These are phyloP conservation scores for Taphrorychus bicolor DNA, from an alignment of 2,888 invertebrate species.

Conservation along the genomic window DNA sequence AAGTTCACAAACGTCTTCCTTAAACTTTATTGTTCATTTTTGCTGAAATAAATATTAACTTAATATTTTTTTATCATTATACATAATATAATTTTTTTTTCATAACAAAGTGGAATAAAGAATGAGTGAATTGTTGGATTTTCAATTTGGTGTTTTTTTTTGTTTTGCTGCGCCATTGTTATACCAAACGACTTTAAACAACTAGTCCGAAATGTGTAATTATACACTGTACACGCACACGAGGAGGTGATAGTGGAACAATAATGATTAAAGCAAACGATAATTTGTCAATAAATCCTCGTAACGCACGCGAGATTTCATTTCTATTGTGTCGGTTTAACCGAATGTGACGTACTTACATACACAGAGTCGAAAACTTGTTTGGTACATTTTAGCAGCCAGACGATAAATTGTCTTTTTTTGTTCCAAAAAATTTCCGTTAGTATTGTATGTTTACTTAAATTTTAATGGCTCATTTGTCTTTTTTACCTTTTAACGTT, in stretches of 20 bases:
- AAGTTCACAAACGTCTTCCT: slow-evolving; percentile 33
- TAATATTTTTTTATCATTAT: too few species aligned
- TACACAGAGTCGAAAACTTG: background rate
- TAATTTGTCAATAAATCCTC: slow-evolving; percentile 30
- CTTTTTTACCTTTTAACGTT: too few species aligned
- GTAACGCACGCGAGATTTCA: slow-evolving; percentile 12
- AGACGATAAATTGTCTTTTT: background rate
- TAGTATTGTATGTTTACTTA: background rate
- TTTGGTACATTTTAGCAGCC: background rate
- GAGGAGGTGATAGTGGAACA: slow-evolving; percentile 6
- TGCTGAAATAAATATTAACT: too few species aligned
- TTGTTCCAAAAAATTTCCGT: background rate
- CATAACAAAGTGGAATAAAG: too few species aligned
- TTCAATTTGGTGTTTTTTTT: background rate
- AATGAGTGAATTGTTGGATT: background rate
- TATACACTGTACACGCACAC: background rate
- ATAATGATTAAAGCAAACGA: slow-evolving; percentile 17
- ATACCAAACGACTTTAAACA: too few species aligned
- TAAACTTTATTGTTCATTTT: slow-evolving; percentile 10
- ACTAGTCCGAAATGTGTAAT: background rate
- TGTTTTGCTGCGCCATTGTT: too few species aligned
- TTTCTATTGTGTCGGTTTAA: background rate
- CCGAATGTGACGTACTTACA: slow-evolving; percentile 14
- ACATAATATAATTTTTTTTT: too few species aligned
- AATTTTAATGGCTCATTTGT: too few species aligned